phyloP scores from a whole-genome alignment of 2,113 vertebrate genomes.

The Genyomyrus donnyi region DNA sequence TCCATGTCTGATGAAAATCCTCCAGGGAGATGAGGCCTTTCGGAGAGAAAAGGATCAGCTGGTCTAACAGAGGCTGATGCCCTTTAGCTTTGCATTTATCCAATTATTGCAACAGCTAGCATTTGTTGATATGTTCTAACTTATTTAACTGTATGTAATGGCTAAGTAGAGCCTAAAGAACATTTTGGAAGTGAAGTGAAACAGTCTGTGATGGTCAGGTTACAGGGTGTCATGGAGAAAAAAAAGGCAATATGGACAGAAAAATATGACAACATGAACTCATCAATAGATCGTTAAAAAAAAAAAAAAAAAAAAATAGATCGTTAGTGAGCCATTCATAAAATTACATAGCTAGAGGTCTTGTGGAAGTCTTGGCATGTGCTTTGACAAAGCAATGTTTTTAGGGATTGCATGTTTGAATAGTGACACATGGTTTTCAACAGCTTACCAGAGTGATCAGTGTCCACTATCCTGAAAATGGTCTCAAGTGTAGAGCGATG shows the following conservation, averaged over 20 bases:
- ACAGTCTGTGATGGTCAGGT: background rate
- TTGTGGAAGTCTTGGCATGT: background rate
- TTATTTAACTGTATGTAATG: background rate
- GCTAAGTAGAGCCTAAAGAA: background rate
- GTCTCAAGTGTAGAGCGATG: conserved; percentile 87
- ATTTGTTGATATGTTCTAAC: background rate
- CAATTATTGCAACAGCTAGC: background rate
- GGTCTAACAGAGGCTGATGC: background rate
- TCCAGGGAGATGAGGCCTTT: conserved; percentile 82
- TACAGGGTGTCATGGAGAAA: background rate
- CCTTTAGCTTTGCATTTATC: background rate
- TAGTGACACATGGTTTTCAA: background rate
- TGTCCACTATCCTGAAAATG: conserved; percentile 90
- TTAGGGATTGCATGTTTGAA: background rate
- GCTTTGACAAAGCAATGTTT: background rate
- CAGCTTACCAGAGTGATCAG: conserved; percentile 80
- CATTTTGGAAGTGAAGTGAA: background rate
- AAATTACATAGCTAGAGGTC: background rate
- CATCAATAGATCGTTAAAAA: background rate
- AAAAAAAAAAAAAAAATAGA: too few relatives aligned
- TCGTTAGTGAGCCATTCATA: background rate
- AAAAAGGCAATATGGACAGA: background rate
- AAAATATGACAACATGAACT: background rate
- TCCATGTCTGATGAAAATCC: conserved; percentile 86
- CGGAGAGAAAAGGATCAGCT: background rate